phyloP scores from a whole-genome alignment of 2,113 vertebrate genomes.

The Entosphenus tridentatus region DNA sequence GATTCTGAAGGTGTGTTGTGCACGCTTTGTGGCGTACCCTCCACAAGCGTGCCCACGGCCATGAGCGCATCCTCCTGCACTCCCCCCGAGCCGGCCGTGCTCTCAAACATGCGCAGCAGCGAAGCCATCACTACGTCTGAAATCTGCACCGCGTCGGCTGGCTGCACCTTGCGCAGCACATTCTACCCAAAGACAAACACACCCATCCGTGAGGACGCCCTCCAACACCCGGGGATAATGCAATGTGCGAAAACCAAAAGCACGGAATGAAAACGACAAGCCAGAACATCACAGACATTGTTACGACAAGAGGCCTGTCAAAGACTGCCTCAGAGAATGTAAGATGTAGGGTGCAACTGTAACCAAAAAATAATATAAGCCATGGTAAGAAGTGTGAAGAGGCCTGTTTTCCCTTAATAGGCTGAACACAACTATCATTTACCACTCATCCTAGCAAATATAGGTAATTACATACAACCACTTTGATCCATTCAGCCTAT shows the following conservation, averaged over 20 bases:
- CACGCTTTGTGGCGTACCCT: constrained; percentile 31
- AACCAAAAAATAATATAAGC: too few species aligned
- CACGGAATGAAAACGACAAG: not conserved
- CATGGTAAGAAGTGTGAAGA: too few species aligned
- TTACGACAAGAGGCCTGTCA: too few species aligned
- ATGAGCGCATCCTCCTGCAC: constrained; percentile 92
- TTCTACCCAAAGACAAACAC: constrained; percentile 31
- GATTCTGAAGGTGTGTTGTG: not conserved
- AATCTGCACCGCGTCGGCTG: constrained; percentile 85
- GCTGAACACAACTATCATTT: too few species aligned
- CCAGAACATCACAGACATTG: not conserved
- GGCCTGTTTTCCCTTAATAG: too few species aligned
- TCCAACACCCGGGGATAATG: not conserved
- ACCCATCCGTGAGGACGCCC: not conserved
- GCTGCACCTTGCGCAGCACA: constrained; percentile 75
- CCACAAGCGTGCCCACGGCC: constrained; percentile 87
- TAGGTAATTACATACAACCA: too few species aligned
- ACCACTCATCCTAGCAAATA: too few species aligned
- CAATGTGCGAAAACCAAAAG: not conserved
- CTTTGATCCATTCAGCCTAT: too few species aligned
- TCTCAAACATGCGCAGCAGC: constrained; percentile 86
- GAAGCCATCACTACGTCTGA: constrained; percentile 94
- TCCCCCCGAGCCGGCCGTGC: constrained; percentile 68
- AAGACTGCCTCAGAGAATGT: too few species aligned
- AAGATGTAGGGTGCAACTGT: too few species aligned